Conservation (phyloP, 2,888 invertebrate species). For the Julus scandinavius region DNA sequence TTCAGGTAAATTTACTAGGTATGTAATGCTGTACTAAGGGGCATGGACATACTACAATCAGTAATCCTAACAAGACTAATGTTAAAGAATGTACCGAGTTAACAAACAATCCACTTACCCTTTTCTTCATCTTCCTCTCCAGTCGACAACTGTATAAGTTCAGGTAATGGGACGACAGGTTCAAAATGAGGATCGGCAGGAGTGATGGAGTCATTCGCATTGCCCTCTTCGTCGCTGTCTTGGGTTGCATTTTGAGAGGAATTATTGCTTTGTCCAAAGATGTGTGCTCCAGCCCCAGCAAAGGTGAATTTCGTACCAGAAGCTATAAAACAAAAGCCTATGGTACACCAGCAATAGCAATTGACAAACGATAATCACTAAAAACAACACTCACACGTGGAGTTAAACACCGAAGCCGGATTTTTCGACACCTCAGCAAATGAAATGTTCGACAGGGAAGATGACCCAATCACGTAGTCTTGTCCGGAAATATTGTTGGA, state of each 20-base stretch:
- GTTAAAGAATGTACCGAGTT: background rate
- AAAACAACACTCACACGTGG: background rate
- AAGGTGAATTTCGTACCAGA: conserved; percentile 54
- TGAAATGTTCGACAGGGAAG: background rate
- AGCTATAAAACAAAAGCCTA: background rate
- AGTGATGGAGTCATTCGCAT: conserved; percentile 58
- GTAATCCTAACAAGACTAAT: too few relatives aligned
- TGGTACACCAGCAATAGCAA: background rate
- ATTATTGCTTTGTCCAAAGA: conserved; percentile 56
- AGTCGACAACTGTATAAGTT: conserved; percentile 65
- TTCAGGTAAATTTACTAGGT: too few relatives aligned
- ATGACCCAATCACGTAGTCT: background rate
- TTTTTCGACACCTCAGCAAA: background rate
- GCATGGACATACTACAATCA: too few relatives aligned
- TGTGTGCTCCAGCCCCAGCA: conserved; percentile 56
- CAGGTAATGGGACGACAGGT: conserved; percentile 66
- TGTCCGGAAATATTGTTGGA: background rate
- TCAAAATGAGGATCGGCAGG: conserved; percentile 66
- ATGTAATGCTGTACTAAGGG: too few relatives aligned
- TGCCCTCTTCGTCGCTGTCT: conserved; percentile 58
- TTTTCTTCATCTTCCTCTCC: conserved; percentile 66
- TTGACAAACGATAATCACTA: background rate
- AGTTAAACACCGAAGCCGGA: background rate
- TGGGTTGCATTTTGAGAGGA: conserved; percentile 27
- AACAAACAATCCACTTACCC: conserved; percentile 50